Evolutionary conservation across 2,113 vertebrate species (phyloP).

Genomic region (Takifugu bimaculatus): DNA sequence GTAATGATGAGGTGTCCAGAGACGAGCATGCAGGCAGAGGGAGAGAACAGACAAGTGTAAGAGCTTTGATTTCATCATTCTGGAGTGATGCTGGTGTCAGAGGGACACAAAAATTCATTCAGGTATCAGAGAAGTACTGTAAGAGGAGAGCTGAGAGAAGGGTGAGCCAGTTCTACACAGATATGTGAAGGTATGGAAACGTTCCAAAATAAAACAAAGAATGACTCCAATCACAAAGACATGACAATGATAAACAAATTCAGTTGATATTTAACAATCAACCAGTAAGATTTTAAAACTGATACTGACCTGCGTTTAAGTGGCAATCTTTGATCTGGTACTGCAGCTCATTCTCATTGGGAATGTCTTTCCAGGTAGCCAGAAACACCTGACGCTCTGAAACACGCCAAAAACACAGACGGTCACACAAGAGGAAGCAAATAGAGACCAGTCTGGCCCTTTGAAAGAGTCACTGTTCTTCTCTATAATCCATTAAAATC

Average conservation of each 20-base stretch:
- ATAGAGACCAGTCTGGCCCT: too few species aligned
- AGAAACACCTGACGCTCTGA: slow-evolving; percentile 97
- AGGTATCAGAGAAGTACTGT: too few species aligned
- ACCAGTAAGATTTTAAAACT: background rate
- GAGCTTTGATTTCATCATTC: background rate
- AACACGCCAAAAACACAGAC: background rate
- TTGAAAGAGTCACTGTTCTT: too few species aligned
- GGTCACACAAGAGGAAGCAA: too few species aligned
- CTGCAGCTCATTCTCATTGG: slow-evolving; percentile 97
- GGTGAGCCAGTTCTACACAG: too few species aligned
- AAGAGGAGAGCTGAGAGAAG: too few species aligned
- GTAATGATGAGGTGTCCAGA: slow-evolving; percentile 30
- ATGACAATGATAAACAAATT: background rate
- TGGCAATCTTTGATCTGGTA: slow-evolving; percentile 99
- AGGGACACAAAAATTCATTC: background rate
- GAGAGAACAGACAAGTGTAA: slow-evolving; percentile 17
- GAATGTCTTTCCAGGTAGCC: slow-evolving; percentile 98
- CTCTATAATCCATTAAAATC: too few species aligned
- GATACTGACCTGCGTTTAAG: slow-evolving; percentile 89
- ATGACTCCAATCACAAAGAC: too few species aligned
- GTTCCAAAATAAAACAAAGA: too few species aligned
- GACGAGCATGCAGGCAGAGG: slow-evolving; percentile 39
- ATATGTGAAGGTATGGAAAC: too few species aligned
- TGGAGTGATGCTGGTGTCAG: background rate
- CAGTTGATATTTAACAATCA: background rate